phyloP scores from a whole-genome alignment of 1,140 invertebrate species.

The Panulirus ornatus region DNA sequence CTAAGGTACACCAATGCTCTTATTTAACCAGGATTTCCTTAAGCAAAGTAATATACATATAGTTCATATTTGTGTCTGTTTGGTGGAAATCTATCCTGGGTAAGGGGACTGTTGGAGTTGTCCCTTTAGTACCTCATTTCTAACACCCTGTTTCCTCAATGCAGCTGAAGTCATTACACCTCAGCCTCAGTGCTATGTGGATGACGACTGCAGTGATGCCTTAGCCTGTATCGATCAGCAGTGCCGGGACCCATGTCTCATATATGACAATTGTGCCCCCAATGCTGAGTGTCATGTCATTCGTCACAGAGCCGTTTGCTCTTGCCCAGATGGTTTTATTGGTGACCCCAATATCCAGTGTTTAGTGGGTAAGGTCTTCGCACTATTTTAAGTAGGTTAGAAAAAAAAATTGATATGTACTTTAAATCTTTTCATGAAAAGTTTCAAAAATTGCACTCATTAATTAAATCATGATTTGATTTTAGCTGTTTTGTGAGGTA shows the following conservation, averaged over 20 bases:
- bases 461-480: neutral
- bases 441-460: too few relatives aligned
- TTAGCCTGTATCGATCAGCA: slow-evolving; percentile 88
- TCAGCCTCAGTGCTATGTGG: slow-evolving; percentile 87
- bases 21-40: neutral
- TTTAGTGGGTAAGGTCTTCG: slow-evolving; percentile 81
- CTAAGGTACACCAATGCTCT: neutral
- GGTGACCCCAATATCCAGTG: slow-evolving; percentile 91
- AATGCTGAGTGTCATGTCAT: slow-evolving; percentile 90
- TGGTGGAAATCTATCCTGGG: neutral
- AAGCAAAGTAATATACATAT: too few relatives aligned
- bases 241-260: slow-evolving; percentile 88
- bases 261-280: slow-evolving; percentile 83
- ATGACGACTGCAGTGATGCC: slow-evolving; percentile 90
- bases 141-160: neutral
- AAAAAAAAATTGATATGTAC: too few relatives aligned
- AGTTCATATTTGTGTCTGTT: neutral
- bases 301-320: slow-evolving; percentile 89
- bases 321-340: slow-evolving; percentile 89
- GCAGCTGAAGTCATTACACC: slow-evolving; percentile 77
- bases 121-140: neutral
- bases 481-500: too few relatives aligned
- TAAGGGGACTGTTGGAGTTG: neutral
- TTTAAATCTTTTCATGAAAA: too few relatives aligned
- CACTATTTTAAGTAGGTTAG: too few relatives aligned